A percentile compares a stretch with the other conserved stretches of the same genome.
Conservation (phyloP, 2,113 vertebrate species). For the Vireo altiloquus region DNA sequence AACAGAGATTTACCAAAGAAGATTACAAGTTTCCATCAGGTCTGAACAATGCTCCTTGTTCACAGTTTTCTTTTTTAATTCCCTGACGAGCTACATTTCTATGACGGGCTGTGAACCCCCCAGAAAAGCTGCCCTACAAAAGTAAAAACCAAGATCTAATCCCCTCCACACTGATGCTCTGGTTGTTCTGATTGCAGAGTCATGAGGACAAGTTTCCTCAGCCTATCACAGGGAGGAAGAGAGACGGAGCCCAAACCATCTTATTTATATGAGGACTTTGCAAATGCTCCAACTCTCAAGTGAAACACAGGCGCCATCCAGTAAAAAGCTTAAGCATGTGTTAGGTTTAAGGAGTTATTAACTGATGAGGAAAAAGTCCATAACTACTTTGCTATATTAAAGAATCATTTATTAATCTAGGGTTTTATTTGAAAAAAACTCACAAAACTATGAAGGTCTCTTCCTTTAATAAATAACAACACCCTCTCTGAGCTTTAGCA, state of each 20-base stretch:
- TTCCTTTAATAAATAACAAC: neutral
- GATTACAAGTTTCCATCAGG: constrained; percentile 34
- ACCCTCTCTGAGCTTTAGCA: neutral
- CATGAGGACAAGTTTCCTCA: neutral
- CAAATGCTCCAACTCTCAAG: neutral
- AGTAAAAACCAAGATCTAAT: neutral
- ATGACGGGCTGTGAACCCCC: neutral
- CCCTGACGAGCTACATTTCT: neutral
- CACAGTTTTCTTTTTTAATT: constrained; percentile 12
- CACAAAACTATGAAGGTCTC: neutral
- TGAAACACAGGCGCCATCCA: neutral
- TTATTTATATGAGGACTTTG: neutral
- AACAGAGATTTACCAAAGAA: constrained; percentile 51
- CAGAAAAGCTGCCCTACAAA: neutral
- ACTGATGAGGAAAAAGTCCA: neutral
- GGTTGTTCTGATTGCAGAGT: neutral
- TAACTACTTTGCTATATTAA: neutral
- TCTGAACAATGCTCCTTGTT: neutral
- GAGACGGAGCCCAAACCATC: neutral
- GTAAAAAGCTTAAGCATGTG: neutral
- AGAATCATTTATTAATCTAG: neutral
- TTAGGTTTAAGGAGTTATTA: neutral
- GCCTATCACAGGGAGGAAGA: neutral
- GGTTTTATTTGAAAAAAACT: neutral
- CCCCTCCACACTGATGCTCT: neutral